These are phyloP conservation scores for Bos taurus DNA, from an alignment of 2,113 vertebrate genomes.

Conservation along the genomic window ARS-UCD2.0 NC_037348.1:42451001-42451500, in stretches of 20 bases:
- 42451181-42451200: constrained; percentile 73
- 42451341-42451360: constrained; percentile 77
- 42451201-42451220: constrained; percentile 80
- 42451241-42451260: constrained; percentile 75
- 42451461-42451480: background rate
- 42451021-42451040: background rate
- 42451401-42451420: constrained; percentile 54
- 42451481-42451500: background rate
- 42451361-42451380: constrained; percentile 68
- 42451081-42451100: background rate
- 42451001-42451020: background rate
- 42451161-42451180: constrained; percentile 48
- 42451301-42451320: constrained; percentile 67
- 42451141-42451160: constrained; percentile 31
- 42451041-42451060: background rate
- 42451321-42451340: constrained; percentile 80
- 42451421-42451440: constrained; percentile 43
- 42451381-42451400: constrained; percentile 66
- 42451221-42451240: constrained; percentile 74
- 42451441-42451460: constrained; percentile 58
- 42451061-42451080: background rate
- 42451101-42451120: background rate
- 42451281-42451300: constrained; percentile 70
- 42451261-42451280: constrained; percentile 71
- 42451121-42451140: background rate